These are phyloP conservation scores for Meloidogyne floridensis DNA, from an alignment of 1,140 invertebrate species.

Conservation along the genomic window DNA sequence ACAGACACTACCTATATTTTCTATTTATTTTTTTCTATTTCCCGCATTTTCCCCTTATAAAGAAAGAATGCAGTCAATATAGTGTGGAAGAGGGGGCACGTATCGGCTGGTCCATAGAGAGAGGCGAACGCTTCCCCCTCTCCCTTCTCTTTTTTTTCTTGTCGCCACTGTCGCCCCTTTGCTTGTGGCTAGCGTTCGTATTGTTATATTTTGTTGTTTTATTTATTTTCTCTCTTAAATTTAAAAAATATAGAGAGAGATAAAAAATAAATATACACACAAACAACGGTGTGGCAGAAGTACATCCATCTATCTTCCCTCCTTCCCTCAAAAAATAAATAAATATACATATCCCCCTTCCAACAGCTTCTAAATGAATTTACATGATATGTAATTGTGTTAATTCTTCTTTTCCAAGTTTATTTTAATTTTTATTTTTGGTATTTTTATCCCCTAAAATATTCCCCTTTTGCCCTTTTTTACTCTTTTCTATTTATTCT, in stretches of 20 bases:
- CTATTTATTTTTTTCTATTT: background rate
- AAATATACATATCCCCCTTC: too few species aligned
- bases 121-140: background rate
- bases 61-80: background rate
- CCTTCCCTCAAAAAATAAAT: too few species aligned
- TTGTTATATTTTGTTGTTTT: conserved; percentile 8
- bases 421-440: background rate
- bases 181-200: background rate
- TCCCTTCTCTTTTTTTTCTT: background rate
- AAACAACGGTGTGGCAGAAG: background rate
- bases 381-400: too few species aligned
- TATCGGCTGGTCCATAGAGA: background rate
- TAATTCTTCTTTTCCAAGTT: background rate
- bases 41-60: background rate
- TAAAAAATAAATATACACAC: background rate
- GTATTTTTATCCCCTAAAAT: background rate
- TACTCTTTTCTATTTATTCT: background rate
- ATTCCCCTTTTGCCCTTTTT: background rate
- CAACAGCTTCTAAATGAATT: too few species aligned
- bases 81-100: too few species aligned
- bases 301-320: too few species aligned
- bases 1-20: background rate
- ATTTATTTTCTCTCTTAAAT: background rate
- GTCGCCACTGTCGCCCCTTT: background rate
- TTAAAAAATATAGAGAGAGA: background rate